Evolutionary conservation across 2,888 invertebrate species (phyloP), one percentile per base, ranked within the genome.

Genomic region (Polymixis lichenea): DNA sequence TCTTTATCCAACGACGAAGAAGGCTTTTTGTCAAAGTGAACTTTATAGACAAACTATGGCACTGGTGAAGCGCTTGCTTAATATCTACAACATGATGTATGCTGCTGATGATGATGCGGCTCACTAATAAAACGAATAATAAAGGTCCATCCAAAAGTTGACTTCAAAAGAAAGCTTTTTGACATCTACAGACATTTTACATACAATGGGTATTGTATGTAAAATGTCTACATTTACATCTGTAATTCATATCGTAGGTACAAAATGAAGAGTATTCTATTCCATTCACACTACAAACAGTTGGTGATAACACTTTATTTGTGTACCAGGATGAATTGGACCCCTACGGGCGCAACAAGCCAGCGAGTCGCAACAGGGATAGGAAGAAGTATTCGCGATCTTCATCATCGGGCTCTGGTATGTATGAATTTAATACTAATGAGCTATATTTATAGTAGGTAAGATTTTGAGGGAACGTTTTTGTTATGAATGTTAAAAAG

Each of bases 361-460:
- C 89, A 3, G 78, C 93, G 4, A 92, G 91, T 81, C 93, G 94
- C 77, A 92, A 88, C 84, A 92, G 94, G 82, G 94, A 95, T 80
- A 93, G 95, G 75, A 97, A 97, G 90, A 95, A 96, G 82, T 96
- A 96, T 89, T 95, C 96, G 8, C 93, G 96, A 66, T 96, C 96
- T 2, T 96, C 97, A 25, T 95, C 96, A 11, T 97, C 97, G 17
- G 97, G 96, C 32, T 96, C 96, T 89, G 96, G 96, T 96, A 89
- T 53, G 72, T 78, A 32, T 43, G 19, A 22, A 51, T 51, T n/a
- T 46, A 28, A 56, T 65, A 32, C 4, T 67, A n/a, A 58, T 15
- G 8, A 49, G 28, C 43, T 64, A 15, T 5, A 62, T 64, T 25
- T 25, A 19, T 46, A 13, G 1, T 43, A 28, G 28, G 17, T 25